These are phyloP conservation scores for Clarias magur DNA, from an alignment of 2,113 vertebrate species.

Conservation along the genomic window DNA sequence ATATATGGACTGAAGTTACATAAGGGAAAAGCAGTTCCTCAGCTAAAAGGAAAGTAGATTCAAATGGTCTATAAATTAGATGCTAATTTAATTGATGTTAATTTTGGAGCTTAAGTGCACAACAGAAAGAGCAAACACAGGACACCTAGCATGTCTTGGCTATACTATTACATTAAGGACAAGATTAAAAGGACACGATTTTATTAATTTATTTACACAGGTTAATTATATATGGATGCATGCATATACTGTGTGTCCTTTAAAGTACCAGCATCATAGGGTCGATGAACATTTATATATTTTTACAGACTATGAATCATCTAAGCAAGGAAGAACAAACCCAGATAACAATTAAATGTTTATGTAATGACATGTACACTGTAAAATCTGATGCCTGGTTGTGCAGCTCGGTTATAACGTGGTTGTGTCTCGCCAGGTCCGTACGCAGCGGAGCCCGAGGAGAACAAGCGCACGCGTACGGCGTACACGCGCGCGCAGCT, in stretches of 20 bases:
- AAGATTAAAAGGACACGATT: background rate
- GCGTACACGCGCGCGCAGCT: conserved; percentile 95
- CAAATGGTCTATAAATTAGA: too few species aligned
- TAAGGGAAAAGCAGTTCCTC: too few species aligned
- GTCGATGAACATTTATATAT: background rate
- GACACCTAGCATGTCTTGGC: background rate
- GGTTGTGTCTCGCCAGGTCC: conserved; percentile 62
- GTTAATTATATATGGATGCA: background rate
- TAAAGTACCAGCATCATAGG: background rate
- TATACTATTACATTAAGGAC: background rate
- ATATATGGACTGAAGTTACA: too few species aligned
- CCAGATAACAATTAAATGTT: background rate
- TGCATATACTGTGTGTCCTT: background rate
- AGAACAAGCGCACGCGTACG: conserved; percentile 92
- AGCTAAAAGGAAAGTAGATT: too few species aligned
- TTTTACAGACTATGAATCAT: background rate
- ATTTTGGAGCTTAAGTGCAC: background rate
- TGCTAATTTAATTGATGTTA: too few species aligned
- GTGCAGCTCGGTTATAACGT: background rate
- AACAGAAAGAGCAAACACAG: background rate
- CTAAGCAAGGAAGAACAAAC: background rate
- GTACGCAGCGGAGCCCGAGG: conserved; percentile 85
- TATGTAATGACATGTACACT: background rate
- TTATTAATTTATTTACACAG: background rate
- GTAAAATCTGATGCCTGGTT: too few species aligned